Conservation (phyloP, 2,797 vertebrate genomes). For the Neosilurus hyrtlii region DNA sequence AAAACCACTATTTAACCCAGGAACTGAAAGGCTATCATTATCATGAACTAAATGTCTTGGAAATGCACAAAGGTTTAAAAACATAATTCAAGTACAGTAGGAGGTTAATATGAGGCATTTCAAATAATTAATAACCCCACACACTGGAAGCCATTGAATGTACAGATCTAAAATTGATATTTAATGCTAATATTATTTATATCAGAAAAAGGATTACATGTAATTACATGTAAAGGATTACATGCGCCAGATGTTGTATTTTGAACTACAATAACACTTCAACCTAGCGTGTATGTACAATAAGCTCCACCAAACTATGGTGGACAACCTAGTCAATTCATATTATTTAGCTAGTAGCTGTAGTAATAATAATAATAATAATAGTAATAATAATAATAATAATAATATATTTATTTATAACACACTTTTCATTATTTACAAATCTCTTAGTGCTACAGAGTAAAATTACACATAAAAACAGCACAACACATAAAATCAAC, state of each 20-base stretch:
- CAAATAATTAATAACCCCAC: not conserved
- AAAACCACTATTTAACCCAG: conserved; percentile 12
- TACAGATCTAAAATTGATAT: not conserved
- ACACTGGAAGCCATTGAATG: not conserved
- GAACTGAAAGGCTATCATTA: conserved; percentile 10
- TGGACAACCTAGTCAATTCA: not conserved
- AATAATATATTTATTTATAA: too few species aligned
- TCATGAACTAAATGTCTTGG: not conserved
- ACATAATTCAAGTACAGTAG: not conserved
- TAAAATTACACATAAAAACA: too few species aligned
- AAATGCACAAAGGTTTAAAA: not conserved
- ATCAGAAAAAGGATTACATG: not conserved
- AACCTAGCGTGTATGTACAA: not conserved
- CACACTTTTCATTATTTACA: too few species aligned
- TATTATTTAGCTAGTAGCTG: not conserved
- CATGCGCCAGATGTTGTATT: not conserved
- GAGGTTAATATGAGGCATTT: not conserved
- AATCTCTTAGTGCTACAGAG: too few species aligned
- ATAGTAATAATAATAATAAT: too few species aligned
- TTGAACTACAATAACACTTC: not conserved
- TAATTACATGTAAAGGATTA: too few species aligned
- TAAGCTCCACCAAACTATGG: not conserved
- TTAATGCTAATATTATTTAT: not conserved
- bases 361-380: too few species aligned
- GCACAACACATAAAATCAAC: too few species aligned